Evolutionary conservation across 2,888 invertebrate genomes (phyloP), one percentile per base, ranked within the genome.

Genomic region (Trissolcus brochymenae): DNA sequence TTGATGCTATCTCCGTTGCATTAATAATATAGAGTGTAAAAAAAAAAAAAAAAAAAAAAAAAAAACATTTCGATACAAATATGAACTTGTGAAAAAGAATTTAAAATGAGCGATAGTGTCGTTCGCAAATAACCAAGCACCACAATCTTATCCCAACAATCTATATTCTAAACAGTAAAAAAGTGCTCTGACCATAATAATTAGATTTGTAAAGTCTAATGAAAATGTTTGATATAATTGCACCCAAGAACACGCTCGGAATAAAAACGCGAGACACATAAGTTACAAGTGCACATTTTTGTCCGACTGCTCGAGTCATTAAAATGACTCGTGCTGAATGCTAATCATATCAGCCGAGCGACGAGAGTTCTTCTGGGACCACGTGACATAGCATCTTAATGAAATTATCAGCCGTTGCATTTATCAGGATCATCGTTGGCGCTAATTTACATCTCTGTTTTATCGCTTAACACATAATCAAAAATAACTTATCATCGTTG

Each of bases 221-320:
- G 35, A 35, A 35, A 9, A 11, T 35, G 6, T 35, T 35, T 2
- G 35, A 35, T 35, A 25, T 25, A 35, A 35, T 35, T 35, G 11
- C 9, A 35, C 7, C 35, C 9, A 11, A 9, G 35, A 35, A 7
- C 7, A 35, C 35, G 25, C 25, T 2, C 16, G 51, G 21, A 1
- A 21, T 21, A 51, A 54, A 53, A 62, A 41, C 25, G 11, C n/a
- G 19, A 9, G 21, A 29, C n/a, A 25, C 41, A 53, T 19, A 53
- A 68, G 41, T 59, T 60, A 60, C 43, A 49, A 56, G 19, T 19
- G 9, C 14, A 35, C 54, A 54, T 60, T 68, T 68, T 54, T 25
- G 11, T 14, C 17, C 9, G 61, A 55, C 29, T 50, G 49, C 59
- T 19, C 60, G 54, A 11, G 19, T 9, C 60, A 70, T 70, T 68